Evolutionary conservation across 2,113 vertebrate species (phyloP).

Genomic region (Desmodus rotundus): DNA sequence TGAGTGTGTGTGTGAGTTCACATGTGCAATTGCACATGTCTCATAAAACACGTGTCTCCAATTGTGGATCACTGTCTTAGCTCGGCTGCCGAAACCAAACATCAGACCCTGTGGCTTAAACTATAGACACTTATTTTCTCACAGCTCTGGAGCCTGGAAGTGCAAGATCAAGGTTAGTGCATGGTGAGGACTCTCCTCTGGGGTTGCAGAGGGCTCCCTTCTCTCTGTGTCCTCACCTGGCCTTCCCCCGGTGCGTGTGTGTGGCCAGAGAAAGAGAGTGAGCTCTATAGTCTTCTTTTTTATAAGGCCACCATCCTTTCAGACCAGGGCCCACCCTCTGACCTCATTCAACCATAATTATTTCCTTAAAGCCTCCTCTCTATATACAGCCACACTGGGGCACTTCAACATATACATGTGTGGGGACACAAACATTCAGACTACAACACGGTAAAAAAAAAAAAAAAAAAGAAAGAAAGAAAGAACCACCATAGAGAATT

Average conservation of each 20-base stretch:
- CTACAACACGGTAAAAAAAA: not conserved
- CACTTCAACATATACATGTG: not conserved
- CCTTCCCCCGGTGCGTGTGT: fast-evolving
- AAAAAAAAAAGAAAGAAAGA: no score
- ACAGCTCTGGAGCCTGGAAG: not conserved
- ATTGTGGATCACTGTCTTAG: not conserved
- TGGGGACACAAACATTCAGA: not conserved
- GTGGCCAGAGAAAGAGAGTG: not conserved
- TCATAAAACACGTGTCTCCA: not conserved
- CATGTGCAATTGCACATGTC: not conserved
- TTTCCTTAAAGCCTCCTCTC: not conserved
- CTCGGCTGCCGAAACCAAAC: not conserved
- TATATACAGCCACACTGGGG: not conserved
- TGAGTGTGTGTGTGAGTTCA: not conserved
- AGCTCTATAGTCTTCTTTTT: not conserved
- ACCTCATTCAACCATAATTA: not conserved
- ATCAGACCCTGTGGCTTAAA: not conserved
- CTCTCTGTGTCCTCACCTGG: not conserved
- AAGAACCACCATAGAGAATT: not conserved
- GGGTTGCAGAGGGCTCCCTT: not conserved
- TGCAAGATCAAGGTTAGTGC: not conserved
- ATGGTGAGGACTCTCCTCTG: not conserved
- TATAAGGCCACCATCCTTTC: not conserved
- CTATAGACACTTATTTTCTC: not conserved
- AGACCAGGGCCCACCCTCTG: not conserved